Conservation (phyloP, 1,140 invertebrate species). For the Panulirus ornatus region DNA sequence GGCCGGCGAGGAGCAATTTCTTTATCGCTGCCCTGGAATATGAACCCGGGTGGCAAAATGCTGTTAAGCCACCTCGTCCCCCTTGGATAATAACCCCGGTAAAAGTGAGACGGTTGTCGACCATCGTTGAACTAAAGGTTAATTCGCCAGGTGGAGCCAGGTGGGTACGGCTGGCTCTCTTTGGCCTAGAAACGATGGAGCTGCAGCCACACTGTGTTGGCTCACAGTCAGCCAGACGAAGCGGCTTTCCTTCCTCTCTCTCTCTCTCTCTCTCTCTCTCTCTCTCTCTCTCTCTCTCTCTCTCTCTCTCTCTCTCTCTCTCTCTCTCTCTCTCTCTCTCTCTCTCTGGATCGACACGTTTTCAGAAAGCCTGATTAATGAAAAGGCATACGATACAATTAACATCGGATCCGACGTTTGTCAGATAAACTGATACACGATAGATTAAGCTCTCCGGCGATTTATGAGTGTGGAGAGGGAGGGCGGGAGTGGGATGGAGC, state of each 20-base stretch:
- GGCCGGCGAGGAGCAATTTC: slow-evolving; percentile 50
- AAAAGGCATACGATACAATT: not conserved
- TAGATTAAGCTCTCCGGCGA: not conserved
- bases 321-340: not conserved
- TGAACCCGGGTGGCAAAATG: slow-evolving; percentile 39
- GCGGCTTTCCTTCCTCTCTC: not conserved
- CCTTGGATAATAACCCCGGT: not conserved
- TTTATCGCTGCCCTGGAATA: slow-evolving; percentile 57
- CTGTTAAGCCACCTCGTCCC: slow-evolving; percentile 33
- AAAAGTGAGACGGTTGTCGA: slow-evolving; percentile 30
- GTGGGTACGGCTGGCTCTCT: slow-evolving; percentile 23
- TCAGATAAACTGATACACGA: slow-evolving; percentile 18
- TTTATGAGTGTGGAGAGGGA: not conserved
- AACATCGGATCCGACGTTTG: slow-evolving; percentile 4
- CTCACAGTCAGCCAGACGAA: not conserved
- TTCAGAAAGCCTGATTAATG: slow-evolving; percentile 32
- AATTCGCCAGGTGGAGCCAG: not conserved
- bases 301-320: not conserved
- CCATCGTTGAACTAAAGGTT: slow-evolving; percentile 35
- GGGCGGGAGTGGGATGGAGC: not conserved
- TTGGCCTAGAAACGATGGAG: slow-evolving; percentile 21
- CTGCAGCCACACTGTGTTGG: not conserved
- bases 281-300: not conserved
- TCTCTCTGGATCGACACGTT: not conserved
- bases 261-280: not conserved